Conservation (phyloP, 2,113 vertebrate genomes). For the Tapirus terrestris region DNA sequence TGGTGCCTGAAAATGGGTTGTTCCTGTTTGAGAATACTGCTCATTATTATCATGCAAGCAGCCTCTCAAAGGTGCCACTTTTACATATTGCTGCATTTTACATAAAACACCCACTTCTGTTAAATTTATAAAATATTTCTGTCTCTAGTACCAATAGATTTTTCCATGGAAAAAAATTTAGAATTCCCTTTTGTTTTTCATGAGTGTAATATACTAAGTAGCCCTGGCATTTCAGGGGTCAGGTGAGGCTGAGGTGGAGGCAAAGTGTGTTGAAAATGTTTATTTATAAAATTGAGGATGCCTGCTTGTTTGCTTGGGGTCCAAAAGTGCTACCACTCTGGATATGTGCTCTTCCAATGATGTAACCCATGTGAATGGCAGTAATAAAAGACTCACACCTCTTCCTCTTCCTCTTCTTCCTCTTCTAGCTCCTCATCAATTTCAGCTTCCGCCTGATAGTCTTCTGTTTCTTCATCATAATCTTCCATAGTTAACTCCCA, state of each 20-base stretch:
- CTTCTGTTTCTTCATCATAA: conserved; percentile 91
- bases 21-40: neutral
- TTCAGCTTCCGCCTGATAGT: conserved; percentile 85
- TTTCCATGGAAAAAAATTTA: neutral
- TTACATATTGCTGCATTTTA: neutral
- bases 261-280: neutral
- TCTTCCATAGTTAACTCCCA: conserved; percentile 89
- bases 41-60: neutral
- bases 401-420: conserved; percentile 81
- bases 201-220: neutral
- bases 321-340: neutral
- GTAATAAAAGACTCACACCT: conserved; percentile 66
- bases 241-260: neutral
- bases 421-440: conserved; percentile 81
- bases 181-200: neutral
- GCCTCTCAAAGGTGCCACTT: neutral
- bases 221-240: neutral
- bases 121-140: neutral
- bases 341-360: neutral
- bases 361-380: neutral
- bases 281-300: neutral
- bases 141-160: neutral
- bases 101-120: neutral
- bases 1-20: neutral
- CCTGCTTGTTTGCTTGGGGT: neutral